Conservation (phyloP, 1,140 invertebrate genomes). For the Argopecten irradians region DNA sequence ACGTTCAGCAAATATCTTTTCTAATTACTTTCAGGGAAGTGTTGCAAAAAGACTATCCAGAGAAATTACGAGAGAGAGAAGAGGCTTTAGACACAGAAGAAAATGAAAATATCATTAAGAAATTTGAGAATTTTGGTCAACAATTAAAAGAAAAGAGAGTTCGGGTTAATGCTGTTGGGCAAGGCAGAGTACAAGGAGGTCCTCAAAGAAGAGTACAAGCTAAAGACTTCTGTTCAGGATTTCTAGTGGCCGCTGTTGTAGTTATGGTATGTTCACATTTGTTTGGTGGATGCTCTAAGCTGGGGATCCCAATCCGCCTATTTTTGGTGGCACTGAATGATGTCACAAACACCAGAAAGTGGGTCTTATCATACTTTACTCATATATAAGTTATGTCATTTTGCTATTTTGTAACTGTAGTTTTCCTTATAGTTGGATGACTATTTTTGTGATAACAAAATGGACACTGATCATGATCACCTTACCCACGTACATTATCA, state of each 20-base stretch:
- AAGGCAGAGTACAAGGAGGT: constrained; percentile 41
- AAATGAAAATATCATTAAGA: constrained; percentile 41
- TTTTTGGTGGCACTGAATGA: no score
- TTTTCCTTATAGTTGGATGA: no score
- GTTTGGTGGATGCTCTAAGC: no score
- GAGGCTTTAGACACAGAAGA: constrained; percentile 41
- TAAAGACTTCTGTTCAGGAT: constrained; percentile 61
- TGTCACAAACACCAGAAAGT: no score
- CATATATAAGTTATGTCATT: no score
- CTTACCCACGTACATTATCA: no score
- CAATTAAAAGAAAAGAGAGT: not conserved
- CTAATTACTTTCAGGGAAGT: constrained; percentile 58
- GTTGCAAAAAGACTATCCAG: constrained; percentile 52
- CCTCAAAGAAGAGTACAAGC: constrained; percentile 41
- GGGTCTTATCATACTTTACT: no score
- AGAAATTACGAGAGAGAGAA: constrained; percentile 49
- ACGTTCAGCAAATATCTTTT: no score
- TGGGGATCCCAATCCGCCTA: no score
- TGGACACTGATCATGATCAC: no score
- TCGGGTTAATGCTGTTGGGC: not conserved
- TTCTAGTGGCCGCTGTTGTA: constrained; percentile 56
- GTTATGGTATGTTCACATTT: constrained; percentile 61
- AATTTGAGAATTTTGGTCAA: constrained; percentile 51
- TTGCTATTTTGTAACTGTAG: no score
- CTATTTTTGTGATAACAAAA: no score